Evolutionary conservation across 2,888 invertebrate species (phyloP).

Genomic region (Ennomos erosarius): DNA sequence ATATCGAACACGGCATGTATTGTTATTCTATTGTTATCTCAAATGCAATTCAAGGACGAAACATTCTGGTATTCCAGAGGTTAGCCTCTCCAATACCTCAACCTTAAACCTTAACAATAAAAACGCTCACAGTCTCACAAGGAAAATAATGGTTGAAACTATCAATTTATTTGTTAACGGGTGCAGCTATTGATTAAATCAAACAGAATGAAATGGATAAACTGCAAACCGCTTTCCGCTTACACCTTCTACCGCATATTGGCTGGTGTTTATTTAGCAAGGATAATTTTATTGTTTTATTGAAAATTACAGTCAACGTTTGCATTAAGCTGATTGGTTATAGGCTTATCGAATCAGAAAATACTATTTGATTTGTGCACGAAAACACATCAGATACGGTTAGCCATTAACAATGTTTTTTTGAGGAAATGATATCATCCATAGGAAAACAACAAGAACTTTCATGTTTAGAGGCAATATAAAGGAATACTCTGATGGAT

Average conservation of each 20-base stretch:
- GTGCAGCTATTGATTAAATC: too few species aligned
- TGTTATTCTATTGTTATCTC: too few species aligned
- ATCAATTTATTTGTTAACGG: too few species aligned
- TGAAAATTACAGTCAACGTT: slow-evolving; percentile 45
- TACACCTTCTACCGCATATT: slow-evolving; percentile 41
- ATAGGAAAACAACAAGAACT: slow-evolving; percentile 5
- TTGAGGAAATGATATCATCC: slow-evolving; percentile 28
- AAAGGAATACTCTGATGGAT: background rate
- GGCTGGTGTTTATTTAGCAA: slow-evolving; percentile 51
- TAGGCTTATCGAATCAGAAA: slow-evolving; percentile 44
- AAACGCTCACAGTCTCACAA: too few species aligned
- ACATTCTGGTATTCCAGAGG: too few species aligned
- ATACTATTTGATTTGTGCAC: slow-evolving; percentile 32
- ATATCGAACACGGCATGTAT: too few species aligned
- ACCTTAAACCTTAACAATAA: too few species aligned
- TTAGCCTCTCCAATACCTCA: too few species aligned
- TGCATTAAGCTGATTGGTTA: slow-evolving; percentile 46
- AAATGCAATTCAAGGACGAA: too few species aligned
- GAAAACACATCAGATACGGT: slow-evolving; percentile 32
- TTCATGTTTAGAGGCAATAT: slow-evolving; percentile 18
- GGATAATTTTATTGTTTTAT: slow-evolving; percentile 56
- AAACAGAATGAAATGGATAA: too few species aligned
- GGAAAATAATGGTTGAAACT: too few species aligned
- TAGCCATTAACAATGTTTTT: slow-evolving; percentile 16
- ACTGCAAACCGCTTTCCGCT: slow-evolving; percentile 21